These are phyloP conservation scores for Takifugu ocellatus DNA, from an alignment of 2,797 vertebrate genomes.

Conservation along the genomic window DNA sequence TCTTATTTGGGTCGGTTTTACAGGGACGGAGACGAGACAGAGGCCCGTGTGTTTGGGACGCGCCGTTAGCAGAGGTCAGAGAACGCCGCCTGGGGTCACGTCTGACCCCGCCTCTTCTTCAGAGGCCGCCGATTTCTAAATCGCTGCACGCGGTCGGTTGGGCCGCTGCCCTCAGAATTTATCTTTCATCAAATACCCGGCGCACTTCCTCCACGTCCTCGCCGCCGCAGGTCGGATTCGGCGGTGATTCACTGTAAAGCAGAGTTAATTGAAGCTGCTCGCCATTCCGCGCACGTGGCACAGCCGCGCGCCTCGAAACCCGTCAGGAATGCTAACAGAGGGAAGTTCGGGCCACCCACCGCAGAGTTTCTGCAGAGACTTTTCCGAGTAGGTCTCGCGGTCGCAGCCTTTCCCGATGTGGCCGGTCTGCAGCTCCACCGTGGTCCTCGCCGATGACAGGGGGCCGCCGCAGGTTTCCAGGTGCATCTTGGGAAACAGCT, in stretches of 20 bases:
- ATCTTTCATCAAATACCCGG: conserved; percentile 37
- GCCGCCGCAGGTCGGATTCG: conserved; percentile 21
- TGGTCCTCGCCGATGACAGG: conserved; percentile 86
- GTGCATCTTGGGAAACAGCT: conserved; percentile 89
- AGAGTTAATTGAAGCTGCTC: conserved; percentile 8
- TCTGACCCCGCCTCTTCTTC: conserved; percentile 41
- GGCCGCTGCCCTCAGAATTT: conserved; percentile 15
- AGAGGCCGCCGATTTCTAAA: conserved; percentile 39
- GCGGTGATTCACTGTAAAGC: conserved; percentile 14
- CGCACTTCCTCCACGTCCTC: conserved; percentile 20
- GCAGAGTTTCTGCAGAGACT: conserved; percentile 91
- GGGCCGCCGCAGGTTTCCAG: conserved; percentile 91
- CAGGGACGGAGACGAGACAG: conserved; percentile 44
- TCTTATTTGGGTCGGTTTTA: conserved; percentile 37
- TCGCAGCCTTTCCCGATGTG: conserved; percentile 94
- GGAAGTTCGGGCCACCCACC: conserved; percentile 72
- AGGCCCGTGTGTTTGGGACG: conserved; percentile 39
- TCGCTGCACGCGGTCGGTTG: conserved; percentile 37
- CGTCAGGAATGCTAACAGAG: not conserved
- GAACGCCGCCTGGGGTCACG: conserved; percentile 16
- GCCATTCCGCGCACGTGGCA: conserved; percentile 12
- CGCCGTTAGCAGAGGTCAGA: conserved; percentile 38
- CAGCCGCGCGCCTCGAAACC: conserved; percentile 1
- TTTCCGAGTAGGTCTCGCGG: conserved; percentile 91
- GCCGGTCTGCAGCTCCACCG: conserved; percentile 87